phyloP scores from a whole-genome alignment of 2,888 invertebrate species.

The Congeria kusceri region DNA sequence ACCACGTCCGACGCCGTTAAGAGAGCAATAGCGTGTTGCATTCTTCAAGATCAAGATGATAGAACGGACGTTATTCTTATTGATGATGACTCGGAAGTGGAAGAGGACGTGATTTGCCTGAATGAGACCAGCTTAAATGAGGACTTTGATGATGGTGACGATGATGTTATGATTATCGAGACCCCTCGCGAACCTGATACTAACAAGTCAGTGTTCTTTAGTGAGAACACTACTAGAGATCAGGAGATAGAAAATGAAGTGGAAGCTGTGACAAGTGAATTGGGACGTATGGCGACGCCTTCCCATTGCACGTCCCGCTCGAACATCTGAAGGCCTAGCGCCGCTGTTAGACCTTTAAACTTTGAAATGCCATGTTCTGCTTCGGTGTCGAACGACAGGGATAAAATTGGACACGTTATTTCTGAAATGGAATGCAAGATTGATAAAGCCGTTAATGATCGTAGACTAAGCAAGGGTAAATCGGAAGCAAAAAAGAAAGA shows the following conservation, averaged over 20 bases:
- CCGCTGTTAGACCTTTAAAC: neutral
- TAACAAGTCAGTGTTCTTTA: neutral
- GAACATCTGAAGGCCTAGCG: neutral
- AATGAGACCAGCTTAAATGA: neutral
- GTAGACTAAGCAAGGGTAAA: neutral
- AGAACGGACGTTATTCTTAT: conserved; percentile 34
- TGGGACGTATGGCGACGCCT: conserved; percentile 21
- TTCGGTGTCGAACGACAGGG: neutral
- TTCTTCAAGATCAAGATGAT: neutral
- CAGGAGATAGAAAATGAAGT: neutral
- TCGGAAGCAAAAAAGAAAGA: neutral
- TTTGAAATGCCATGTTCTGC: neutral
- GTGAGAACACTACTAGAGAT: neutral
- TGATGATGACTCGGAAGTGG: conserved; percentile 38
- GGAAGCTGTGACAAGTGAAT: conserved; percentile 8
- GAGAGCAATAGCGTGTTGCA: conserved; percentile 40
- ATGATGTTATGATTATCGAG: conserved; percentile 40
- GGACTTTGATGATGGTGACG: conserved; percentile 2
- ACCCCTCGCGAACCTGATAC: conserved; percentile 5
- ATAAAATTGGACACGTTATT: neutral
- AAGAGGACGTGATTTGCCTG: neutral
- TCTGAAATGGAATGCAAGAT: neutral
- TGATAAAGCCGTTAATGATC: neutral
- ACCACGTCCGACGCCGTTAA: conserved; percentile 48
- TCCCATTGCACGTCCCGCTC: conserved; percentile 1